These are phyloP conservation scores for Engraulis encrasicolus DNA, from an alignment of 2,113 vertebrate genomes.

Conservation along the genomic window DNA sequence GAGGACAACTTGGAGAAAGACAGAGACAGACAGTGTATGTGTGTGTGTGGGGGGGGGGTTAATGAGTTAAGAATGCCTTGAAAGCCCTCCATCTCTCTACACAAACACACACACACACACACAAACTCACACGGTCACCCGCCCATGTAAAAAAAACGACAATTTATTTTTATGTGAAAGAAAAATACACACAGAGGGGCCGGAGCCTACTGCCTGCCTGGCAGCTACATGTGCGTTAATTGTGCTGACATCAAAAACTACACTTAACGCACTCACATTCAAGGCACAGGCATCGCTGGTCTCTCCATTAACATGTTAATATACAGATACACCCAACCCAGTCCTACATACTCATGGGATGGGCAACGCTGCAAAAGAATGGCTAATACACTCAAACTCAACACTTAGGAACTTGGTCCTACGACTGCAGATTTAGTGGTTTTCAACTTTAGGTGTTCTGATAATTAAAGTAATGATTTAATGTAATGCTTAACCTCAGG, in stretches of 20 bases:
- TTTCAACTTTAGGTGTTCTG: too few species aligned
- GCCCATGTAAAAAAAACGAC: not conserved
- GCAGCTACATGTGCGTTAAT: not conserved
- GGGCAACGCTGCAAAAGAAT: too few species aligned
- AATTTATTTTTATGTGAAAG: conserved; percentile 6
- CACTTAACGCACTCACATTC: not conserved
- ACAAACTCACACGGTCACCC: too few species aligned
- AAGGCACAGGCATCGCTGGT: not conserved
- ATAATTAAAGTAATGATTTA: too few species aligned
- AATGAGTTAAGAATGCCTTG: not conserved
- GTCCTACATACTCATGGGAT: too few species aligned
- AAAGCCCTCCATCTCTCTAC: not conserved
- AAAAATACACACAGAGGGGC: not conserved
- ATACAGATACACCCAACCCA: not conserved
- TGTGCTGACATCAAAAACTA: not conserved
- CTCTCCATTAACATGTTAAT: too few species aligned
- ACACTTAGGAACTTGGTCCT: too few species aligned
- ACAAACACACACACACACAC: too few species aligned
- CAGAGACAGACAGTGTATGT: not conserved
- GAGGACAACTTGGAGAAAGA: not conserved
- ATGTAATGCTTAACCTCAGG: too few species aligned
- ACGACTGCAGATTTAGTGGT: too few species aligned
- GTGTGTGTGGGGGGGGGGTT: too few species aligned
- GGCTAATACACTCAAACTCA: too few species aligned
- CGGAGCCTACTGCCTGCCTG: not conserved